Evolutionary conservation across 2,888 invertebrate species (phyloP).

Genomic region (Notodonta dromedarius): DNA sequence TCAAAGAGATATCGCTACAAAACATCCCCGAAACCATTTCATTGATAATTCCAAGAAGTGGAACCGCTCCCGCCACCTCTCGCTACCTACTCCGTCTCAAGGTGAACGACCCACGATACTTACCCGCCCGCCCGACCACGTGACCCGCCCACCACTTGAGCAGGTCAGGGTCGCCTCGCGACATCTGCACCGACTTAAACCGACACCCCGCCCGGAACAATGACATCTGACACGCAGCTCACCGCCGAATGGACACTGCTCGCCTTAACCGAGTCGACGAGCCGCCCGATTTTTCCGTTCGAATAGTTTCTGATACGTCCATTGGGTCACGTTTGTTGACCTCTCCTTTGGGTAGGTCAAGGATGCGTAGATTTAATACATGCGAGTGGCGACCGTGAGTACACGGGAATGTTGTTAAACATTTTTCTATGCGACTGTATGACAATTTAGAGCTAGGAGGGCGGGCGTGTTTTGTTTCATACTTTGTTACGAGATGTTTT

Average conservation of each 20-base stretch:
- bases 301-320: constrained; percentile 73
- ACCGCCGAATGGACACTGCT: constrained; percentile 45
- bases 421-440: background rate
- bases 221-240: constrained; percentile 36
- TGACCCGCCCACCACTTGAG: constrained; percentile 79
- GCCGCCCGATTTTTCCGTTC: constrained; percentile 76
- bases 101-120: constrained; percentile 76
- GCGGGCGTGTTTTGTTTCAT: too few species aligned
- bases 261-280: constrained; percentile 56
- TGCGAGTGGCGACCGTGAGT: constrained; percentile 18
- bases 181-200: constrained; percentile 56
- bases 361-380: constrained; percentile 48
- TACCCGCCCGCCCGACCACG: constrained; percentile 76
- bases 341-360: constrained; percentile 66
- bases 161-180: constrained; percentile 78
- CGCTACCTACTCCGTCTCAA: constrained; percentile 68
- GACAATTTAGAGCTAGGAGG: too few species aligned
- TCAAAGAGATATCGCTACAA: constrained; percentile 1
- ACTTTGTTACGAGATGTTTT: too few species aligned
- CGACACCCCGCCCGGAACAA: constrained; percentile 48
- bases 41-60: constrained; percentile 4
- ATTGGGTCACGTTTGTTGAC: constrained; percentile 65
- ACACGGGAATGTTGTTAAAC: background rate
- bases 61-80: constrained; percentile 53
- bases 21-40: constrained; percentile 11